phyloP scores from a whole-genome alignment of 2,113 vertebrate species.

The Numenius arquata region DNA sequence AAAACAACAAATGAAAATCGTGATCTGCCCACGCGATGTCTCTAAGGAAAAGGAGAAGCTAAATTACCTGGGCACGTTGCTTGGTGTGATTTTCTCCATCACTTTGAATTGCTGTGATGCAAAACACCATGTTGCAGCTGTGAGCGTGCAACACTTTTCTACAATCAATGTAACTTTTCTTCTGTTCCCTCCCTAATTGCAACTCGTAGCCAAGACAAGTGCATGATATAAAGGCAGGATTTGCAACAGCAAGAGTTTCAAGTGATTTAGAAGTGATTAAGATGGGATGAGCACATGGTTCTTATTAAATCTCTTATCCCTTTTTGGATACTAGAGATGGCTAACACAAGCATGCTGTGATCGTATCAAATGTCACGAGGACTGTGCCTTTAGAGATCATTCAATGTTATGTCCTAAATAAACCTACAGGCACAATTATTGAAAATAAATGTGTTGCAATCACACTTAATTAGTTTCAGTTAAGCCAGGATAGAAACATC shows the following conservation, averaged over 20 bases:
- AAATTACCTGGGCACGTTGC: background rate
- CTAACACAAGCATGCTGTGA: background rate
- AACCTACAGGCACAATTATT: slow-evolving; percentile 5
- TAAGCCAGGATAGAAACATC: background rate
- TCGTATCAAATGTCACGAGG: background rate
- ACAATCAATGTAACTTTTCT: background rate
- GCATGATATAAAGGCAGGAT: background rate
- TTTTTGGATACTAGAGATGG: background rate
- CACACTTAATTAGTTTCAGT: slow-evolving; percentile 23
- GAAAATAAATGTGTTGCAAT: slow-evolving; percentile 6
- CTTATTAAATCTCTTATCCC: background rate
- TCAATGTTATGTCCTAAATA: background rate
- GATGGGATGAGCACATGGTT: background rate
- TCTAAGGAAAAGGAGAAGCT: background rate
- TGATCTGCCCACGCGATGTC: accelerated
- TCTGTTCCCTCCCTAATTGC: background rate
- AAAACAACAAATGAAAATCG: background rate
- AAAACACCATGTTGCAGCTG: background rate
- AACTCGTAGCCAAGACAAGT: background rate
- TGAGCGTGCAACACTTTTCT: background rate
- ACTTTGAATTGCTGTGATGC: background rate
- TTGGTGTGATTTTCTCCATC: background rate
- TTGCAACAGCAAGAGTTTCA: background rate
- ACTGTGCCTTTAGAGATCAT: background rate
- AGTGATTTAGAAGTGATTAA: background rate